Conservation (phyloP, 2,888 invertebrate species). For the Conus canariensis region DNA sequence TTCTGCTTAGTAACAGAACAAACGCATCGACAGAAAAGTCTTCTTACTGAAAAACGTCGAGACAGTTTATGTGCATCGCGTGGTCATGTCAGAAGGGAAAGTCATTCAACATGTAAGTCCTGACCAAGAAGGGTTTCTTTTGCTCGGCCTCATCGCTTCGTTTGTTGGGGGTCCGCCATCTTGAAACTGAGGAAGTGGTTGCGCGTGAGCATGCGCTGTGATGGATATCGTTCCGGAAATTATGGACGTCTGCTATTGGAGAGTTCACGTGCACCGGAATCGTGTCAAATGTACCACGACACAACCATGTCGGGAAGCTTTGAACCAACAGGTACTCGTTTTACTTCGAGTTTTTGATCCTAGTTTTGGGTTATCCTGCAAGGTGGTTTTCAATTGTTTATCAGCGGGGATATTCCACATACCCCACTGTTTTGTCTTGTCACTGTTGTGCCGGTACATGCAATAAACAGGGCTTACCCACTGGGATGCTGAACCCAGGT, state of each 20-base stretch:
- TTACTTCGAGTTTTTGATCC: too few relatives aligned
- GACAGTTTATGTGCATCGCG: not conserved
- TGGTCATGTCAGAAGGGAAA: not conserved
- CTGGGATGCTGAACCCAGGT: too few relatives aligned
- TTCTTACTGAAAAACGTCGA: not conserved
- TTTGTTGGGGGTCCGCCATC: constrained; percentile 47
- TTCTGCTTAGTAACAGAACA: not conserved
- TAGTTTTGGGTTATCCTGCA: too few relatives aligned
- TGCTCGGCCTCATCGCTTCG: not conserved
- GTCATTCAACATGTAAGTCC: not conserved
- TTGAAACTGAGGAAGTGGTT: constrained; percentile 53
- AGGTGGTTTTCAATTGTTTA: too few relatives aligned
- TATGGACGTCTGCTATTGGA: not conserved
- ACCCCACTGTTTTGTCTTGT: too few relatives aligned
- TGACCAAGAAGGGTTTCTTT: not conserved
- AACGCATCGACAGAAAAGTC: not conserved
- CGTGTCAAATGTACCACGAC: not conserved
- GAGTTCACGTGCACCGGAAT: not conserved
- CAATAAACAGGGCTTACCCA: too few relatives aligned
- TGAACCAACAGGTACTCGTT: not conserved
- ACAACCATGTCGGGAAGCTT: not conserved
- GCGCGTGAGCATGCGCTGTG: constrained; percentile 42
- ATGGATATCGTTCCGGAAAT: not conserved
- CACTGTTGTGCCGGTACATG: too few relatives aligned
- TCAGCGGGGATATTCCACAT: too few relatives aligned